These are phyloP conservation scores for Melanotaenia parkinsoni DNA, from an alignment of 2,797 vertebrate genomes.

Conservation along the genomic window DNA sequence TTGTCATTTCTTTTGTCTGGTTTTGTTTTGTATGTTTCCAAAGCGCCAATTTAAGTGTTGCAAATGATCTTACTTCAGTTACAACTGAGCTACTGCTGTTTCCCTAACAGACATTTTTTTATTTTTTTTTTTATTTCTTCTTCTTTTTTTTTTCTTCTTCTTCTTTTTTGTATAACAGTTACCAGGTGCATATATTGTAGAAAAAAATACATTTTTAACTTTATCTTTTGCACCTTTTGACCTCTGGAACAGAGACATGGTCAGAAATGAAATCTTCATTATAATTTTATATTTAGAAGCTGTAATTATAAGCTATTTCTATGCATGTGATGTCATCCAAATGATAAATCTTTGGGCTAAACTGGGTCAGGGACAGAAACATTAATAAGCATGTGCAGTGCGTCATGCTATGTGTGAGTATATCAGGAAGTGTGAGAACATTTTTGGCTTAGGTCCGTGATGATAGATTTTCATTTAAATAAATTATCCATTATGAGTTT, in stretches of 20 bases:
- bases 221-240: neutral
- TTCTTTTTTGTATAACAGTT: no score
- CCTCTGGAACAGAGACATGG: neutral
- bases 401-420: neutral
- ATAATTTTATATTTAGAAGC: neutral
- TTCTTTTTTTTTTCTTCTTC: no score
- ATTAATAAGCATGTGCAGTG: conserved; percentile 15
- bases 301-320: neutral
- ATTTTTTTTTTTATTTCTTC: no score
- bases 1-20: no score
- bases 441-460: neutral
- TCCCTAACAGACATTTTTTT: no score
- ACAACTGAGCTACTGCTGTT: no score
- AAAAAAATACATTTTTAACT: neutral
- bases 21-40: no score
- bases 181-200: neutral
- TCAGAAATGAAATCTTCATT: neutral
- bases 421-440: neutral
- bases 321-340: neutral
- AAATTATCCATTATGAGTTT: neutral
- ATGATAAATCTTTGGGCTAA: conserved; percentile 1
- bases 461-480: neutral
- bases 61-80: neutral
- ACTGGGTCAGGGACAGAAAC: conserved; percentile 1
- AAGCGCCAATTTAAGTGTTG: neutral